These are phyloP conservation scores for Callipepla californica DNA, from an alignment of 2,113 vertebrate genomes.

Conservation along the genomic window DNA sequence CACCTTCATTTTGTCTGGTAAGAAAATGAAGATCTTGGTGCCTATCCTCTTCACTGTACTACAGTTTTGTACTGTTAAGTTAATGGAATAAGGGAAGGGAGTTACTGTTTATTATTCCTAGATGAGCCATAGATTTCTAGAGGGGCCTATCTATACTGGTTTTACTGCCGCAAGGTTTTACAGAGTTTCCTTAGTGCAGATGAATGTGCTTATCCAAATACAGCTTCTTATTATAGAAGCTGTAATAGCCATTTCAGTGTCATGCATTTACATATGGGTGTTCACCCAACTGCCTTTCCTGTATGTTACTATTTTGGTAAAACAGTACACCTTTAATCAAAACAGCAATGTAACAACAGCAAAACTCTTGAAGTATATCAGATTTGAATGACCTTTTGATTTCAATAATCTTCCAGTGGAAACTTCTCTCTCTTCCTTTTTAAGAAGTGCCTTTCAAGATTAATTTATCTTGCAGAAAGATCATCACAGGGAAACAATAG, in stretches of 20 bases:
- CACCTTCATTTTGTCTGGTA: background rate
- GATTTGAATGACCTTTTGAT: slow-evolving; percentile 62
- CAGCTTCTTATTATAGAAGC: background rate
- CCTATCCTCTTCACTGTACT: background rate
- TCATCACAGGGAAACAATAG: slow-evolving; percentile 40
- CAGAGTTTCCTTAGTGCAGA: background rate
- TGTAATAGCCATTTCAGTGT: background rate
- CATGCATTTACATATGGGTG: background rate
- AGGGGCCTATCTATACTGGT: background rate
- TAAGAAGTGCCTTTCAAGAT: slow-evolving; percentile 23
- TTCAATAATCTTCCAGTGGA: slow-evolving; percentile 28
- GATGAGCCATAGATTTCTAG: background rate
- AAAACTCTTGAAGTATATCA: slow-evolving; percentile 13
- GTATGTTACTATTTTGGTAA: slow-evolving; percentile 25
- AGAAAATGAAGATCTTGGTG: background rate
- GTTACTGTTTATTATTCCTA: background rate
- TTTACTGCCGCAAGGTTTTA: background rate
- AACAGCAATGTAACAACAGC: background rate
- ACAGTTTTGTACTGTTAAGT: background rate
- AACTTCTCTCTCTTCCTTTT: slow-evolving; percentile 51
- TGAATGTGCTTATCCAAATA: background rate
- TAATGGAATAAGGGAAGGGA: background rate
- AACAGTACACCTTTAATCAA: slow-evolving; percentile 1
- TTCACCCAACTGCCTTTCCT: slow-evolving; percentile 35
- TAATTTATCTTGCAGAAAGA: slow-evolving; percentile 46